Percentiles rank a stretch among this genome's conserved stretches.
phyloP scores from a whole-genome alignment of 2,888 invertebrate species.

The Pyrgus malvae region DNA sequence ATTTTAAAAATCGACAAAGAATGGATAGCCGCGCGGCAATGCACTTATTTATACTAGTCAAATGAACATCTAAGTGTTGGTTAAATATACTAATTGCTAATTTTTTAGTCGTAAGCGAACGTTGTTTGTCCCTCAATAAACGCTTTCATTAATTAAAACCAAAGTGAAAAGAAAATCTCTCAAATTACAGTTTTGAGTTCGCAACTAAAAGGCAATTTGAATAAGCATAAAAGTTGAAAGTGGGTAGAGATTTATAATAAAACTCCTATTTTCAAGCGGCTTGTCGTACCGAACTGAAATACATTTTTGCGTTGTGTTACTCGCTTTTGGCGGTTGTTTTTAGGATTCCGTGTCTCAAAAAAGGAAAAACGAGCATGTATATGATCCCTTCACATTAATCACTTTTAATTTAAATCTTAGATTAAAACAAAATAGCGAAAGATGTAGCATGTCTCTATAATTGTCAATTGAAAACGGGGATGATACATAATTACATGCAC shows the following conservation, averaged over 20 bases:
- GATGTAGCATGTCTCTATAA: no score
- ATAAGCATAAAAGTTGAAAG: slow-evolving; percentile 13
- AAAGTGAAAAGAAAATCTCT: slow-evolving; percentile 2
- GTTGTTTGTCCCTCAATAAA: slow-evolving; percentile 1
- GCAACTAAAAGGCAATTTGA: slow-evolving; percentile 15
- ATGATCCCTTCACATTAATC: no score
- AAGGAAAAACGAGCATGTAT: no score
- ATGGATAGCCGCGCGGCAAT: no score
- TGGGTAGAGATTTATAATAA: slow-evolving; percentile 13
- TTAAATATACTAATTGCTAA: background rate
- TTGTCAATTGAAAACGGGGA: no score
- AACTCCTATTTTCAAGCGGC: slow-evolving; percentile 19
- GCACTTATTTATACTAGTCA: no score
- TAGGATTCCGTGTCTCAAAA: no score
- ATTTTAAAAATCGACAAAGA: no score
- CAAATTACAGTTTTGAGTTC: slow-evolving; percentile 6
- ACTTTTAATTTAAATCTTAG: no score
- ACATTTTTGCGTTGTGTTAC: slow-evolving; percentile 27
- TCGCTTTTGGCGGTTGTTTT: slow-evolving; percentile 45
- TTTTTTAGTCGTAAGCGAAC: background rate
- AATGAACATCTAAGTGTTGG: background rate
- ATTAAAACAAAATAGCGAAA: no score
- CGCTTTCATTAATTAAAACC: slow-evolving; percentile 11
- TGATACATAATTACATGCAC: no score
- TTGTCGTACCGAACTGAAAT: slow-evolving; percentile 15